Conservation (phyloP, 1,140 invertebrate species). For the Ylistrum balloti region DNA sequence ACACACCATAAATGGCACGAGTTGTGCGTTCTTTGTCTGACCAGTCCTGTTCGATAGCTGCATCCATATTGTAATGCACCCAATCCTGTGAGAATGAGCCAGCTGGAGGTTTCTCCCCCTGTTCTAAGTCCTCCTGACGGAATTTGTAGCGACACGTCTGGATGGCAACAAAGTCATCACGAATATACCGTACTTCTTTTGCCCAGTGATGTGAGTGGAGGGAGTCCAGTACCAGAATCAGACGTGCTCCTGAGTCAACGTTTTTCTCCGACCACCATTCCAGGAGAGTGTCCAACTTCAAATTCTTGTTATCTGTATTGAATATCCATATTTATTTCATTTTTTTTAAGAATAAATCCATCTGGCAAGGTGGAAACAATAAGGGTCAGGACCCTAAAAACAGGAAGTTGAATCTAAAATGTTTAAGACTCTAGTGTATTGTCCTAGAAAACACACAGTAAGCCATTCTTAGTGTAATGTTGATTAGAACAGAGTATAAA, state of each 20-base stretch:
- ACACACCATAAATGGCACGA: constrained; percentile 73
- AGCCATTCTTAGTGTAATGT: too few relatives aligned
- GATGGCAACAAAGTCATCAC: constrained; percentile 73
- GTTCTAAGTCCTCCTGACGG: constrained; percentile 66
- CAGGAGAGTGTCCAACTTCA: constrained; percentile 74
- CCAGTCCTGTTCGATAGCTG: constrained; percentile 71
- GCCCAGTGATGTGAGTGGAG: constrained; percentile 77
- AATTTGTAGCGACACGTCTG: constrained; percentile 73
- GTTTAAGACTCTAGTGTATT: too few relatives aligned
- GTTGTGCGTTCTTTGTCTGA: constrained; percentile 66
- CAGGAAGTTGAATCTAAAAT: too few relatives aligned
- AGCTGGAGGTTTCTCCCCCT: constrained; percentile 61
- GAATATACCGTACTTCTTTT: constrained; percentile 60
- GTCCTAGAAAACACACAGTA: too few relatives aligned
- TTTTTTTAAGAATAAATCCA: too few relatives aligned
- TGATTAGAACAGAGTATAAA: too few relatives aligned
- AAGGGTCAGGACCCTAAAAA: too few relatives aligned
- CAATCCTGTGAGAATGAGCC: constrained; percentile 79
- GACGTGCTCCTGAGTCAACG: constrained; percentile 70
- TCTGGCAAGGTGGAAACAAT: too few relatives aligned
- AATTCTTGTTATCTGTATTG: constrained; percentile 72
- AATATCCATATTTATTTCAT: neutral
- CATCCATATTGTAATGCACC: constrained; percentile 75
- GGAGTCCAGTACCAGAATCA: constrained; percentile 79
- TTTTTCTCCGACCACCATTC: constrained; percentile 78